A percentile compares a stretch with the other conserved stretches of the same genome.
Conservation (phyloP, 2,888 invertebrate genomes). For the Torymus tubicola region DNA sequence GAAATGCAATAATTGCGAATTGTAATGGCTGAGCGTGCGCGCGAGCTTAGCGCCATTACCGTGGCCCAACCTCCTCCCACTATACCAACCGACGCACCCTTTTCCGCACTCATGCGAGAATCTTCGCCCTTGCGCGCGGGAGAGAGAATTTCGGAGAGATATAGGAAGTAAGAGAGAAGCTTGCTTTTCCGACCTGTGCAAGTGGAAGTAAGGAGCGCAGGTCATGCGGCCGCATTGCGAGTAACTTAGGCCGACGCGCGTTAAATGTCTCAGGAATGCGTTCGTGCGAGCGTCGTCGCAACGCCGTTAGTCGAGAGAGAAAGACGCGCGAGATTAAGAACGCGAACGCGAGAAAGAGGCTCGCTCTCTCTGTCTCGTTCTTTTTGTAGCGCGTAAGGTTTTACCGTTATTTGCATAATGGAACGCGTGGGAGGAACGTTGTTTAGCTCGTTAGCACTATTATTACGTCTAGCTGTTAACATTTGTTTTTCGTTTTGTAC, state of each 20-base stretch:
- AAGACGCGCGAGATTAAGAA: conserved; percentile 1
- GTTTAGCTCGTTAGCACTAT: no score
- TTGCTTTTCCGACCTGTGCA: no score
- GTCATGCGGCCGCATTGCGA: neutral
- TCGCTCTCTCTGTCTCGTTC: no score
- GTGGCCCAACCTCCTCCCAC: conserved; percentile 32
- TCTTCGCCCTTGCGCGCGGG: no score
- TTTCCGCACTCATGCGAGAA: neutral
- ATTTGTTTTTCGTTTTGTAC: no score
- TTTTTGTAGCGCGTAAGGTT: neutral
- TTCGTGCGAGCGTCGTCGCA: neutral
- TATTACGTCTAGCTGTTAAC: no score
- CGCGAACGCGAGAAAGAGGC: no score
- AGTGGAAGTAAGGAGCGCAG: neutral
- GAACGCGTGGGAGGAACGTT: no score
- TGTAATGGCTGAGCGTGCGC: conserved; percentile 69
- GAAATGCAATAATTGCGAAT: conserved; percentile 75
- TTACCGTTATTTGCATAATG: neutral
- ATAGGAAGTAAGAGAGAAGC: no score
- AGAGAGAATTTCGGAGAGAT: no score
- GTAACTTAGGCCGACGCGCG: neutral
- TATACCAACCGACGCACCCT: neutral
- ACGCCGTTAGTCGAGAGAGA: neutral
- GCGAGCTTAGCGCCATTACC: conserved; percentile 65
- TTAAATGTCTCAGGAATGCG: conserved; percentile 24